Base-by-base conservation (phyloP, 2,113 vertebrate genomes). In the Chaenocephalus aceratus region DNA sequence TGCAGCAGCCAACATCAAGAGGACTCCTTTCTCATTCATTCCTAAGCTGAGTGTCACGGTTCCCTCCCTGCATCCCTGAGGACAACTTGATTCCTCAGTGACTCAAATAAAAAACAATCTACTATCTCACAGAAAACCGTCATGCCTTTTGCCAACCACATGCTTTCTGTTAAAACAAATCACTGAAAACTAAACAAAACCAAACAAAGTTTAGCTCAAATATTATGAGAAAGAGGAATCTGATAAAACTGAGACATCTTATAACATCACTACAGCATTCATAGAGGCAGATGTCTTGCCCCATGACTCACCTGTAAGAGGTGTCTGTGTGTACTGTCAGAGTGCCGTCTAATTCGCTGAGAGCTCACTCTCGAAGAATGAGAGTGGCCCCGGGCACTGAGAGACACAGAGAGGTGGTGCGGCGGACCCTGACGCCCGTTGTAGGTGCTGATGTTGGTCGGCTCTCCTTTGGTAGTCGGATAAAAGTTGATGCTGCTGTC, bases 231-330 rank as follows among this genome's bases (percentile, higher is more conserved):
- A 49, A 69, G 21, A 18, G 1, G 15, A 56, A 63, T 16, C 0
- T 12, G 15, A 15, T 6, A 1, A 30, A 68, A 78, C 34, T 10
- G 14, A 49, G 45, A 48, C 70, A 61, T 41, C 52, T 75, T 14
- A 11, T 10, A 26, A n/a, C 41, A 62, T 41, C 15, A 7, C 41
- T 45, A 4, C 18, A 61, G 52, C 26, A 65, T 18, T 34, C 34
- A 61, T 58, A 13, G 48, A 51, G 61, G 67, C 12, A 48, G 44
- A 65, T 57, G 5, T 41, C 60, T 72, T 21, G 23, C 80, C 59
- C 72, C 13, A 48, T 44, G 69, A 76, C 92, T 93, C 90, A 99
- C 97, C 96, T 97, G 96, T 7, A 89, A 91, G 2, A 91, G 79
- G 72, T 82, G 61, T 77, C 89, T 82, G 41, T 82, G 69, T 26